A percentile compares a stretch with the other conserved stretches of the same genome.
These are phyloP conservation scores for Pelobates cultripes DNA, from an alignment of 2,797 vertebrate genomes.

Conservation along the genomic window DNA sequence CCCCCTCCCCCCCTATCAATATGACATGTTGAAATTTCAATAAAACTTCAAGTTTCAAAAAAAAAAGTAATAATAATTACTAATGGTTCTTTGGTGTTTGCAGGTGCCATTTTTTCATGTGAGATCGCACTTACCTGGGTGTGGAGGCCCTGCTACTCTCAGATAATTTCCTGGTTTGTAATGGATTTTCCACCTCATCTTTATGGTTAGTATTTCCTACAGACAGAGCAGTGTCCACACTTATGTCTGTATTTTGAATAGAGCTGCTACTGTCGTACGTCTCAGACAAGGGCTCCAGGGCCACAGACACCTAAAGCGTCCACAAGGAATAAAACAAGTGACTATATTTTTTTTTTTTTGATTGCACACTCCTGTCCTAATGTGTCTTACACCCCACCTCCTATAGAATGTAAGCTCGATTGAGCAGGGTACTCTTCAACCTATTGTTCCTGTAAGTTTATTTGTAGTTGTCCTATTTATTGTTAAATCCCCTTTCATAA, in stretches of 20 bases:
- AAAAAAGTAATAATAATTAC: constrained; percentile 12
- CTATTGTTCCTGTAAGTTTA: no score
- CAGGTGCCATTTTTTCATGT: background rate
- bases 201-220: constrained; percentile 33
- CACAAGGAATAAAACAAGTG: background rate
- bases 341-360: no score
- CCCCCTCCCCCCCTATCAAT: no score
- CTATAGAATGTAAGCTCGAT: no score
- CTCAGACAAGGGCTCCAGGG: constrained; percentile 84
- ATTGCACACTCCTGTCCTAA: no score
- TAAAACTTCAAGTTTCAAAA: no score
- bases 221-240: constrained; percentile 57
- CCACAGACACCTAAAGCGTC: constrained; percentile 80
- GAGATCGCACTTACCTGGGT: constrained; percentile 74
- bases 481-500: no score
- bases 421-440: no score
- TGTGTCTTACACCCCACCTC: no score
- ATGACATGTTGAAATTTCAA: no score
- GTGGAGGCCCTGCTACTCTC: constrained; percentile 66
- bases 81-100: background rate
- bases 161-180: constrained; percentile 65
- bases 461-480: no score
- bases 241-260: constrained; percentile 67
- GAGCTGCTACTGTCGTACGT: constrained; percentile 77
- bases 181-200: constrained; percentile 56